Conservation (phyloP, 2,888 invertebrate genomes). For the Cordylochernes scorpioides region DNA sequence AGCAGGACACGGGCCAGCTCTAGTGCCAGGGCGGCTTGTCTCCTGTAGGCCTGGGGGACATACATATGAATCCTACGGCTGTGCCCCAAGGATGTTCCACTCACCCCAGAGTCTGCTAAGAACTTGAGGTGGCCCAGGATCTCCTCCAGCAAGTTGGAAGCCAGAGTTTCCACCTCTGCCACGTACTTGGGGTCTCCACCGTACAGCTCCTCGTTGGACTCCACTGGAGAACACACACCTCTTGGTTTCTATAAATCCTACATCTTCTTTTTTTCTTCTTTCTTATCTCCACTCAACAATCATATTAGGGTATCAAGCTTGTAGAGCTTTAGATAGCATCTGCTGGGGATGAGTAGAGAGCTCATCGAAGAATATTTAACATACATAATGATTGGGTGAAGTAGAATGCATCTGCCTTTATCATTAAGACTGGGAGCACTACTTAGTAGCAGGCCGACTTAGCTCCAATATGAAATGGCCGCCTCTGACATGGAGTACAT, state of each 20-base stretch:
- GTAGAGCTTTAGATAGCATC: too few relatives aligned
- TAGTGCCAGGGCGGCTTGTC: slow-evolving; percentile 36
- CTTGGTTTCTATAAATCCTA: background rate
- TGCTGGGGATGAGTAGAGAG: too few relatives aligned
- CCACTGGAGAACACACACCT: slow-evolving; percentile 30
- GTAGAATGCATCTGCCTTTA: too few relatives aligned
- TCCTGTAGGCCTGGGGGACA: slow-evolving; percentile 18
- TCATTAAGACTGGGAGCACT: too few relatives aligned
- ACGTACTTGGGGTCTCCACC: slow-evolving; percentile 66
- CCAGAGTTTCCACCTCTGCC: slow-evolving; percentile 44
- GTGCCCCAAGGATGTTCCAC: slow-evolving; percentile 1
- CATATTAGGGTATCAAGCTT: too few relatives aligned
- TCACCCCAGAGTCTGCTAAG: slow-evolving; percentile 30
- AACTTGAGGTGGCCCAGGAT: slow-evolving; percentile 39
- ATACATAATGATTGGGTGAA: too few relatives aligned
- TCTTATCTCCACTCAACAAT: too few relatives aligned
- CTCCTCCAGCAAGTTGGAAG: slow-evolving; percentile 46
- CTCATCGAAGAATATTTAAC: too few relatives aligned
- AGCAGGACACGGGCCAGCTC: slow-evolving; percentile 28
- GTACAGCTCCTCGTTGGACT: slow-evolving; percentile 74
- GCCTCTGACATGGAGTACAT: too few relatives aligned
- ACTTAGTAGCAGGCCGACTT: too few relatives aligned
- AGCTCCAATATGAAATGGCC: too few relatives aligned
- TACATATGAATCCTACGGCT: background rate
- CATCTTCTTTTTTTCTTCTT: too few relatives aligned